Evolutionary conservation across 2,113 vertebrate species (phyloP).

Genomic region (Callionymus lyra): DNA sequence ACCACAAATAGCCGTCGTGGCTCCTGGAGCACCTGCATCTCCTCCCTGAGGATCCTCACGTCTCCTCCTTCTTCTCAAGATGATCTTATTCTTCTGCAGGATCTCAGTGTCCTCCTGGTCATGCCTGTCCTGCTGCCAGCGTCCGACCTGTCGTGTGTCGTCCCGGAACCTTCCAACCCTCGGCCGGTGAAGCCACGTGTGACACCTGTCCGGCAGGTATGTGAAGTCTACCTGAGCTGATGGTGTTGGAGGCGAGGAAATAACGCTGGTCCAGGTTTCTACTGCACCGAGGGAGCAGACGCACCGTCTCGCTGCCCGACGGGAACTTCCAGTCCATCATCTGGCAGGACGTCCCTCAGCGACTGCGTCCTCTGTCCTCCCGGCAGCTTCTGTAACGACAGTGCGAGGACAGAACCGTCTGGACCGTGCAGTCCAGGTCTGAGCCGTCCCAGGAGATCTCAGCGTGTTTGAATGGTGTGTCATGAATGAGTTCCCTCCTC

Average conservation of each 20-base stretch:
- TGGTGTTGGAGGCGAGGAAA: no score
- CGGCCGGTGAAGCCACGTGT: constrained; percentile 47
- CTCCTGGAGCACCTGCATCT: constrained; percentile 19
- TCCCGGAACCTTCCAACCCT: constrained; percentile 74
- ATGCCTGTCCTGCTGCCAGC: constrained; percentile 73
- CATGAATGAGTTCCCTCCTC: neutral
- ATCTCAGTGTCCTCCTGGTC: constrained; percentile 68
- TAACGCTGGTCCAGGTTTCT: constrained; percentile 59
- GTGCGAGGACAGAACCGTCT: constrained; percentile 45
- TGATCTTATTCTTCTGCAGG: constrained; percentile 46
- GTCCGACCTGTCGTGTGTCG: constrained; percentile 65
- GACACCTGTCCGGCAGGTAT: constrained; percentile 41
- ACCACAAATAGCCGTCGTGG: constrained; percentile 36
- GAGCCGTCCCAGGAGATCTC: constrained; percentile 5
- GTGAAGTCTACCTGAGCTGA: neutral
- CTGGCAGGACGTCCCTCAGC: constrained; percentile 40
- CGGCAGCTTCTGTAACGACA: constrained; percentile 66
- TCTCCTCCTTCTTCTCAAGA: no score
- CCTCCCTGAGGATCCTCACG: constrained; percentile 24
- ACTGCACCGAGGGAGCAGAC: constrained; percentile 69
- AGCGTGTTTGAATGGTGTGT: neutral
- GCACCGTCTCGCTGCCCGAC: constrained; percentile 67
- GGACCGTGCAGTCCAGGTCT: constrained; percentile 71
- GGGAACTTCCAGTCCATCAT: constrained; percentile 65
- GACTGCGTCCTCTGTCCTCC: constrained; percentile 64